Conservation (phyloP, 2,888 invertebrate species). For the Amphimallon solstitiale region DNA sequence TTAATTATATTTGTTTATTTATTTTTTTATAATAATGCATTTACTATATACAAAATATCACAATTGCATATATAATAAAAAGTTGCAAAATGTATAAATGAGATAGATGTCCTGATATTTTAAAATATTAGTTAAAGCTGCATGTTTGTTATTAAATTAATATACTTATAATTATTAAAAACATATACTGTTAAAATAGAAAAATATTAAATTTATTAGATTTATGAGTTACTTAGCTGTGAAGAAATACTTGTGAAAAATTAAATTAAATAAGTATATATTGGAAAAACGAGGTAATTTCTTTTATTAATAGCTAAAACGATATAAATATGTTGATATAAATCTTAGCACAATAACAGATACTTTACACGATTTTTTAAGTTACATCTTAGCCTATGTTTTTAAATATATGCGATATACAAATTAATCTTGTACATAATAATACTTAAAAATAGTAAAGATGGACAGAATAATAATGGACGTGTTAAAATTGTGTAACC, state of each 20-base stretch:
- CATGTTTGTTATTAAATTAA: too few relatives aligned
- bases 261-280: neutral
- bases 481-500: constrained; percentile 5
- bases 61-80: constrained; percentile 17
- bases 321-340: neutral
- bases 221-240: too few relatives aligned
- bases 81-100: neutral
- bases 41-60: constrained; percentile 27
- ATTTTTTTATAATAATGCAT: neutral
- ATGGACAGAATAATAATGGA: constrained; percentile 28
- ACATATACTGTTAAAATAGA: too few relatives aligned
- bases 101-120: neutral
- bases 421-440: constrained; percentile 27
- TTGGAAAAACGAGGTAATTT: neutral
- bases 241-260: too few relatives aligned
- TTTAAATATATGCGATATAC: neutral
- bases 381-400: too few relatives aligned
- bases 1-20: too few relatives aligned
- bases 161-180: too few relatives aligned
- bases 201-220: too few relatives aligned
- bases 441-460: constrained; percentile 27
- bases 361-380: too few relatives aligned
- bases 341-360: too few relatives aligned
- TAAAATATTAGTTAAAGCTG: constrained; percentile 14
- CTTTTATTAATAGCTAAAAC: neutral